Base-by-base conservation (phyloP, 2,113 vertebrate genomes). In the Electrona antarctica region DNA sequence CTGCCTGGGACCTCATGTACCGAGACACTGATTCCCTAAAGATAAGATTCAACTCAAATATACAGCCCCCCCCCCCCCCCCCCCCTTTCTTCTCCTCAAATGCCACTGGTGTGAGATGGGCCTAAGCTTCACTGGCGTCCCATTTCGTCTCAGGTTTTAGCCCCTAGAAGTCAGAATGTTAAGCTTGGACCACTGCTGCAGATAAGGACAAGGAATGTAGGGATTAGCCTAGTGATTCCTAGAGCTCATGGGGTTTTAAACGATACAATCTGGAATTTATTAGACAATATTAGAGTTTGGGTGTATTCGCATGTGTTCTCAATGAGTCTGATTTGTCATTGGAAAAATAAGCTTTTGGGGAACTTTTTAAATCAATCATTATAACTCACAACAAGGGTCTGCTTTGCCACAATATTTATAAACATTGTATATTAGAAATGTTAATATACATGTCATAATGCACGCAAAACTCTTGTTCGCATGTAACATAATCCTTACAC, bases 31-130 rank as follows among this genome's bases (percentile, higher is more conserved):
- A 60, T 59, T 73, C 69, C 64, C 64, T 6, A 21, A 70, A 65
- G 78, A 41, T 41, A 41, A 41, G 70, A 60, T 77, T 70, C 59
- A 41, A 62, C 54, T 47, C 48, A 63, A n/a, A 77, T 67, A 77
- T 41, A 81, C 63, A 74, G 71, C 60, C 58, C 73, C 64, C 64
- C 66, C 33, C 3, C 33, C 33, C 33, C 33, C 21, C 21, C 21
- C n/a, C n/a, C n/a, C n/a, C 4, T 33, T 33, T 4, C 29, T 41
- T 41, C 33, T 65, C 47, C 48, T 69, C 10, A 74, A 76, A 63
- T 58, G 29, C 33, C 52, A 6, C 47, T 15, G 52, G 33, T 71
- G 41, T 48, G 12, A 74, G 63, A 67, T 77, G 11, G 49, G 49
- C 62, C 61, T 51, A 51, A 64, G 50, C 8, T 69, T 79, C 12